Evolutionary conservation across 2,113 vertebrate genomes (phyloP), one percentile per base, ranked within the genome.

Genomic region (Melanerpes formicivorus): DNA sequence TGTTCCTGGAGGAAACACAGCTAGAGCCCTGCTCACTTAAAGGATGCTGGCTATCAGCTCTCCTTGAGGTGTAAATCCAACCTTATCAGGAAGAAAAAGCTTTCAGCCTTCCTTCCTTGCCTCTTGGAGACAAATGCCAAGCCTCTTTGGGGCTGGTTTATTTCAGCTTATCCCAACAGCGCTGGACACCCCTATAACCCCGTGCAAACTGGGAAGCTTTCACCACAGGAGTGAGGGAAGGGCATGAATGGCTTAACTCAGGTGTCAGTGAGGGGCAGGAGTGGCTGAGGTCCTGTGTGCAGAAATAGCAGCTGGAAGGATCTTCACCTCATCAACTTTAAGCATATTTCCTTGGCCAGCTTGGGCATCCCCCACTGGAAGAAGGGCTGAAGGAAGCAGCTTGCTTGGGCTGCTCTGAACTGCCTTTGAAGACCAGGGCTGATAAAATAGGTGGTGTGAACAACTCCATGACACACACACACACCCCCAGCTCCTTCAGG

Each of bases 31-130:
- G 66, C 10, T 65, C 84, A 12, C 82, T 84, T 40, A 56, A 3
- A 80, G 85, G 89, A 37, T 79, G 55, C 56, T 32, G 77, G 13
- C 76, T 96, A 42, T 97, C 95, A 90, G 92, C 80, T 80, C 59
- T 55, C 63, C 89, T 22, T 3, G 93, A 95, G 93, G 95, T 96
- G 95, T 76, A 96, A 97, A 96, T 95, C 93, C 93, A 29, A 2
- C 70, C 90, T 97, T 97, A 97, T 97, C 95, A 91, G 79, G 67
- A 75, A 60, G 62, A 75, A 94, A 93, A 91, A 91, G 89, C 93
- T 93, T 95, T 96, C 92, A 93, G 67, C 85, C 91, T 93, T 52
- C 87, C 69, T 85, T 76, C 25, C 70, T 56, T 79, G 91, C 77
- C 66, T 81, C 85, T 58, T 0, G 2, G 82, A 81, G 94, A 81